A percentile compares a stretch with the other conserved stretches of the same genome.
These are phyloP conservation scores for Lepilemur ruficaudatus DNA, from an alignment of 2,797 vertebrate species.

Conservation along the genomic window DNA sequence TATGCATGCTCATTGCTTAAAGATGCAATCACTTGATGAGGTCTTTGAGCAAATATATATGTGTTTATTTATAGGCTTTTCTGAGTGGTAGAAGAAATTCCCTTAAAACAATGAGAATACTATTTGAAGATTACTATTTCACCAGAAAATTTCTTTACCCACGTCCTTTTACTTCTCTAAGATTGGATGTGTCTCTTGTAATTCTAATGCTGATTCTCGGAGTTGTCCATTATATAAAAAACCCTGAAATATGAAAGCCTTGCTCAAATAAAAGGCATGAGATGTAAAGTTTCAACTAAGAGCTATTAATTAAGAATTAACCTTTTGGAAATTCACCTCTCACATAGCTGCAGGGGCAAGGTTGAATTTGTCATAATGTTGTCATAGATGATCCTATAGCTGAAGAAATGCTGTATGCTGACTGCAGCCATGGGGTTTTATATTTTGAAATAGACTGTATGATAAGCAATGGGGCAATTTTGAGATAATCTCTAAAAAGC, in stretches of 20 bases:
- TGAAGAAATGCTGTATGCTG: background rate
- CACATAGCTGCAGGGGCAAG: background rate
- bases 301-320: constrained; percentile 22
- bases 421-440: background rate
- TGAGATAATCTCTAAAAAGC: background rate
- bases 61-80: background rate
- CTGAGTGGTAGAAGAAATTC: background rate
- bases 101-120: background rate
- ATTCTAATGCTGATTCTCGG: background rate
- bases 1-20: background rate
- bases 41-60: background rate
- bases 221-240: background rate
- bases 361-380: background rate
- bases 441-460: background rate
- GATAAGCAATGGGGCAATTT: background rate
- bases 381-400: background rate
- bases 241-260: background rate
- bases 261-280: background rate
- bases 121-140: background rate
- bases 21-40: background rate
- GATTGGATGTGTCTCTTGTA: background rate
- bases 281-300: background rate
- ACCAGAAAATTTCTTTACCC: background rate
- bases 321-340: background rate
- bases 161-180: background rate